phyloP scores from a whole-genome alignment of 2,888 invertebrate genomes.

The Ditula angustiorana region DNA sequence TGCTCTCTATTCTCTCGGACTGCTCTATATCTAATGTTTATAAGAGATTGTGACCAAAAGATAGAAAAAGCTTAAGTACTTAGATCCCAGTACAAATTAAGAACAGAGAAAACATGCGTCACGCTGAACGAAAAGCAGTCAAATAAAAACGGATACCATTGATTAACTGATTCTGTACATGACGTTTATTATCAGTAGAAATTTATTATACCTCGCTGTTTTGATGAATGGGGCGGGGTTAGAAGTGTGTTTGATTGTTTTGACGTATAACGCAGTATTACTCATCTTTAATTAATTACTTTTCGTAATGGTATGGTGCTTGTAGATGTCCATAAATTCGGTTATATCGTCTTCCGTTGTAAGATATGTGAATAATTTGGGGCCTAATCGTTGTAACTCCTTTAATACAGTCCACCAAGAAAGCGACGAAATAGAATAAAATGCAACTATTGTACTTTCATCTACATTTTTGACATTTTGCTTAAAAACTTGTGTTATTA shows the following conservation, averaged over 20 bases:
- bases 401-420: too few relatives aligned
- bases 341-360: too few relatives aligned
- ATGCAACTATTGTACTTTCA: too few relatives aligned
- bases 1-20: too few relatives aligned
- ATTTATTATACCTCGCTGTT: background rate
- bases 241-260: background rate
- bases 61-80: background rate
- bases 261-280: background rate
- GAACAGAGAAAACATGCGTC: background rate
- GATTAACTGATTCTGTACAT: background rate
- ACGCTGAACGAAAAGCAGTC: background rate
- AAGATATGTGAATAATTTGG: too few relatives aligned
- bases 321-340: too few relatives aligned
- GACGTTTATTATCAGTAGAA: background rate
- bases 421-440: too few relatives aligned
- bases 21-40: background rate
- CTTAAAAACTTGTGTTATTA: too few relatives aligned
- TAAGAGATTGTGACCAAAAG: background rate
- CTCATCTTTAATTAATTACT: too few relatives aligned
- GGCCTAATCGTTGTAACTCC: too few relatives aligned
- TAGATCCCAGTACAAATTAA: background rate
- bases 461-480: too few relatives aligned
- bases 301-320: too few relatives aligned
- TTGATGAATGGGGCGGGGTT: background rate
- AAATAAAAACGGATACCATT: constrained; percentile 1